These are phyloP conservation scores for Lacerta viridis DNA, from an alignment of 2,797 vertebrate genomes.

Conservation along the genomic window DNA sequence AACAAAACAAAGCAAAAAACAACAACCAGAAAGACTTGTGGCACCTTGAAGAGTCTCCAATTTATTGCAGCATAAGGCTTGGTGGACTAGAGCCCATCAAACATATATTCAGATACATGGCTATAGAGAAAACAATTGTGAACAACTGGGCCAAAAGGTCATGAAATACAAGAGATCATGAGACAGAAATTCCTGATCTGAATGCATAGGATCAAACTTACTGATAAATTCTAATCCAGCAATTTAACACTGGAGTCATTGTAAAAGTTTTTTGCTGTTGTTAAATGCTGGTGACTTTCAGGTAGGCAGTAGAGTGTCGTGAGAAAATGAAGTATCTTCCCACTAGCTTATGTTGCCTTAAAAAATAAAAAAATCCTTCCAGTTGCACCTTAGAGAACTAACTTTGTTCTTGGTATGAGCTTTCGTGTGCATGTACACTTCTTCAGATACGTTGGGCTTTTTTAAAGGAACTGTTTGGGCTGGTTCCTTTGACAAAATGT, in stretches of 20 bases:
- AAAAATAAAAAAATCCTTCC: too few species aligned
- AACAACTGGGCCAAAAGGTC: too few species aligned
- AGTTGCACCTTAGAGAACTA: too few species aligned
- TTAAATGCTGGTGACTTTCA: not conserved
- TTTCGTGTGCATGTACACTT: too few species aligned
- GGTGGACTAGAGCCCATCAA: not conserved
- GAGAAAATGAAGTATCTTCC: not conserved
- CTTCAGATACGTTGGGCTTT: too few species aligned
- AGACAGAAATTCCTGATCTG: not conserved
- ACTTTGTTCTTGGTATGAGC: too few species aligned
- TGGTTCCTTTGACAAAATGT: not conserved
- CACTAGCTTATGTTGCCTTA: not conserved
- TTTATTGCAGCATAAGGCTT: not conserved
- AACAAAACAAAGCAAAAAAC: not conserved
- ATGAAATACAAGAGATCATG: not conserved
- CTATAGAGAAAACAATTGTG: not conserved
- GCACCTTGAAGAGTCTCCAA: not conserved
- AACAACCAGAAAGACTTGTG: not conserved
- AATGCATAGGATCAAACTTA: not conserved
- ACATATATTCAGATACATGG: not conserved
- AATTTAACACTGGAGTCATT: not conserved
- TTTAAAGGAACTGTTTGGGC: too few species aligned
- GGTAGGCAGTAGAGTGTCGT: too few species aligned
- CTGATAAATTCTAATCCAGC: not conserved
- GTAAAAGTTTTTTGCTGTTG: not conserved